Percentiles rank a stretch among this genome's conserved stretches.
phyloP scores from a whole-genome alignment of 2,797 vertebrate genomes.

The Tolypeutes matacus region DNA sequence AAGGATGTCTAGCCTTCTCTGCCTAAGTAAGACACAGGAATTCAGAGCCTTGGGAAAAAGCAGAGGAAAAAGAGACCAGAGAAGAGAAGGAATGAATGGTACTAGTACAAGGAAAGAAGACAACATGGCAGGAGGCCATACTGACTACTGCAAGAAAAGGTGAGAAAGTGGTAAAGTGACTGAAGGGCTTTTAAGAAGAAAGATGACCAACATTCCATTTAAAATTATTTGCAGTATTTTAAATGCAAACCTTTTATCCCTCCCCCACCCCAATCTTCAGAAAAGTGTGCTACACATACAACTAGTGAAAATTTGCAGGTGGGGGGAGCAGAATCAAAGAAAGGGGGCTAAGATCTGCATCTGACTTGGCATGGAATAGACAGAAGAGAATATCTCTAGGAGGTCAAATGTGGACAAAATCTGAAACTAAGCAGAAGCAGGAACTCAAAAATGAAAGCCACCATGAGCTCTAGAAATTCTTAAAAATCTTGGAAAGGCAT shows the following conservation, averaged over 20 bases:
- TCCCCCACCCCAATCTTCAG: neutral
- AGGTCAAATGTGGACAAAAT: neutral
- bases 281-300: neutral
- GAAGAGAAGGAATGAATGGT: neutral
- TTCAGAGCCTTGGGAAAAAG: neutral
- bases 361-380: neutral
- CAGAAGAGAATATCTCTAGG: neutral
- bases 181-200: neutral
- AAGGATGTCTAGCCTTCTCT: neutral
- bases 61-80: neutral
- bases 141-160: neutral
- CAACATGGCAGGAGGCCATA: neutral
- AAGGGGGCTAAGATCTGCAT: neutral
- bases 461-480: neutral
- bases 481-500: slow-evolving; percentile 53
- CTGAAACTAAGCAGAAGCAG: neutral
- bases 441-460: slow-evolving; percentile 44
- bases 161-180: neutral
- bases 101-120: neutral
- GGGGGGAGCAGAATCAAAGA: neutral
- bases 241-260: slow-evolving; percentile 5
- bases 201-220: neutral
- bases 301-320: neutral
- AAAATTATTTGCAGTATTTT: slow-evolving; percentile 42
- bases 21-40: neutral